Percentiles rank a stretch among this genome's conserved stretches.
Conservation (phyloP, 1,140 invertebrate genomes). For the Aplysia californica region DNA sequence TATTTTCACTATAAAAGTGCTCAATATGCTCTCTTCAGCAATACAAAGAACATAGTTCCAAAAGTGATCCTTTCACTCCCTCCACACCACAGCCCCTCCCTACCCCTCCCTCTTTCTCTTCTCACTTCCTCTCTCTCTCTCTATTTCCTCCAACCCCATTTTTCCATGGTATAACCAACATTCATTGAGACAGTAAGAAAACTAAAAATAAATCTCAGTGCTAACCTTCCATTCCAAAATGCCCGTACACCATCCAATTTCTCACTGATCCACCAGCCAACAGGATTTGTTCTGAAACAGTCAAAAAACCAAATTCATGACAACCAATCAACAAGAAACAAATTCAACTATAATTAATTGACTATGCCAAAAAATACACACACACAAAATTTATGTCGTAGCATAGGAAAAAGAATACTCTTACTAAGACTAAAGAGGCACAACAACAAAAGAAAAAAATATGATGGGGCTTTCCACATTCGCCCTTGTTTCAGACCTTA, state of each 20-base stretch:
- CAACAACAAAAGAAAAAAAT: background rate
- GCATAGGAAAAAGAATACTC: background rate
- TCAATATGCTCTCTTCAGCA: too few relatives aligned
- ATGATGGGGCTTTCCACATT: too few relatives aligned
- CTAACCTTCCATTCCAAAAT: slow-evolving; percentile 62
- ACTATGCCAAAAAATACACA: slow-evolving; percentile 25
- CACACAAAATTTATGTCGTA: slow-evolving; percentile 1
- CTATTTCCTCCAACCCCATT: too few relatives aligned
- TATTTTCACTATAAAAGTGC: too few relatives aligned
- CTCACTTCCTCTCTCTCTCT: too few relatives aligned
- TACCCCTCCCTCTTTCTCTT: too few relatives aligned
- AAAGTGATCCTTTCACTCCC: too few relatives aligned
- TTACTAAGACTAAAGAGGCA: background rate
- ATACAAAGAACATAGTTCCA: too few relatives aligned
- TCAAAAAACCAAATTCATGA: background rate
- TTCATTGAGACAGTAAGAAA: too few relatives aligned
- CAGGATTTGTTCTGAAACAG: slow-evolving; percentile 46
- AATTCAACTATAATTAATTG: background rate
- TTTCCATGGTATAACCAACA: too few relatives aligned
- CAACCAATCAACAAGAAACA: background rate
- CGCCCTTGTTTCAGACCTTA: too few relatives aligned
- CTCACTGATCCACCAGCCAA: slow-evolving; percentile 63
- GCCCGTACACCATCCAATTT: slow-evolving; percentile 62
- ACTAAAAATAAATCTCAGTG: too few relatives aligned
- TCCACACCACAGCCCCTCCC: background rate